Evolutionary conservation across 2,113 vertebrate species (phyloP), one percentile per base, ranked within the genome.

Genomic region (Callipepla californica): DNA sequence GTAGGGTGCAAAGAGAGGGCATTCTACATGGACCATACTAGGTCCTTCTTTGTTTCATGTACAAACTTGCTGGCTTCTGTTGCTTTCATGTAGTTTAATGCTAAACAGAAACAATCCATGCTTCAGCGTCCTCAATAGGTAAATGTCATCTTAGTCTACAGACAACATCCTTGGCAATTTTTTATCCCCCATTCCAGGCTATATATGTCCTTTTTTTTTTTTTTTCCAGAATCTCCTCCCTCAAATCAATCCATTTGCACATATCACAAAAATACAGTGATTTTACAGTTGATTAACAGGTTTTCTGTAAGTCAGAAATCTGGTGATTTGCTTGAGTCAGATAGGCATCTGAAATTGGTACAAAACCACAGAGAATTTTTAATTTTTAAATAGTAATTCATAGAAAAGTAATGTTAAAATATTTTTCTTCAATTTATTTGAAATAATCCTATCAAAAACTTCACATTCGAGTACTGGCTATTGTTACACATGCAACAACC

Each of bases 261-360:
- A 4, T 57, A 47, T 13, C n/a, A 92, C 44, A 80, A 73, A 90
- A 28, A 4, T 25, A 48, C 10, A 36, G 6, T 36, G 55, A 62
- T 25, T 75, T 68, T 77, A 65, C 26, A 62, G 30, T 40, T 18
- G 55, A 14, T 38, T n/a, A 47, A 65, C 12, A 25, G 30, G 3
- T 65, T 85, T 85, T 65, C 28, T 59, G 12, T 65, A 79, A 65
- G 63, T 81, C 57, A 55, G 47, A 87, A 87, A 72, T 45, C 22
- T 48, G 19, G 47, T 18, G 3, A 16, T 21, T 87, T 87, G 5
- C 13, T 70, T 68, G 34, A 19, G 32, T 79, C 22, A 70, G 38
- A 26, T 7, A 67, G 17, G n/a, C 9, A 53, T 26, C 20, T 73
- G 32, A 22, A 82, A 57, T 20, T 59, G 14, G 10, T 47, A 53